Conservation (phyloP, 2,888 invertebrate genomes). For the Epistrophella euchroma region DNA sequence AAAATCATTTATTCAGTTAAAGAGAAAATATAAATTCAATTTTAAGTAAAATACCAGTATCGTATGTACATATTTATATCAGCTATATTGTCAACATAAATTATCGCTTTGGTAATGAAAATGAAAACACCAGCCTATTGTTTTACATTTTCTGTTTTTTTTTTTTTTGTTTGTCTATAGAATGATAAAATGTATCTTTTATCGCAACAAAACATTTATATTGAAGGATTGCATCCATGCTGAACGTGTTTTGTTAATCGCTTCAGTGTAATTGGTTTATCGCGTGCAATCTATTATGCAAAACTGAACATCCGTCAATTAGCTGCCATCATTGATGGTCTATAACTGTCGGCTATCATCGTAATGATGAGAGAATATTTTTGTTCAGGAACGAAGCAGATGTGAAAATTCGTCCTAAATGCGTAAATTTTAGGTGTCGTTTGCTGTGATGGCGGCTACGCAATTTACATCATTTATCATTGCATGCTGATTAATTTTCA, state of each 20-base stretch:
- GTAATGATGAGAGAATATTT: constrained; percentile 51
- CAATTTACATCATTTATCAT: constrained; percentile 69
- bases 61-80: neutral
- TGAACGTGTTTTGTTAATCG: constrained; percentile 57
- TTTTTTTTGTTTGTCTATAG: neutral
- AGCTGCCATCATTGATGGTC: constrained; percentile 68
- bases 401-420: constrained; percentile 55
- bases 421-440: constrained; percentile 43
- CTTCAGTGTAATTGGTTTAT: constrained; percentile 69
- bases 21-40: constrained; percentile 2
- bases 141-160: too few relatives aligned
- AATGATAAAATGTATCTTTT: constrained; percentile 27
- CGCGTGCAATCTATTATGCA: constrained; percentile 71
- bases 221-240: constrained; percentile 33
- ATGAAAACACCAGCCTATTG: constrained; percentile 18
- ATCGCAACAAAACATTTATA: constrained; percentile 54
- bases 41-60: neutral
- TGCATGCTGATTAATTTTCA: constrained; percentile 69
- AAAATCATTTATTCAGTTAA: neutral
- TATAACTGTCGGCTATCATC: constrained; percentile 65
- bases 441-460: constrained; percentile 30
- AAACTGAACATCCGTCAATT: constrained; percentile 73
- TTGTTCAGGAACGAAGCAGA: constrained; percentile 52
- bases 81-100: constrained; percentile 26
- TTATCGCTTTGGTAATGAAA: constrained; percentile 9